These are phyloP conservation scores for Vultur gryphus DNA, from an alignment of 2,797 vertebrate species.

Conservation along the genomic window DNA sequence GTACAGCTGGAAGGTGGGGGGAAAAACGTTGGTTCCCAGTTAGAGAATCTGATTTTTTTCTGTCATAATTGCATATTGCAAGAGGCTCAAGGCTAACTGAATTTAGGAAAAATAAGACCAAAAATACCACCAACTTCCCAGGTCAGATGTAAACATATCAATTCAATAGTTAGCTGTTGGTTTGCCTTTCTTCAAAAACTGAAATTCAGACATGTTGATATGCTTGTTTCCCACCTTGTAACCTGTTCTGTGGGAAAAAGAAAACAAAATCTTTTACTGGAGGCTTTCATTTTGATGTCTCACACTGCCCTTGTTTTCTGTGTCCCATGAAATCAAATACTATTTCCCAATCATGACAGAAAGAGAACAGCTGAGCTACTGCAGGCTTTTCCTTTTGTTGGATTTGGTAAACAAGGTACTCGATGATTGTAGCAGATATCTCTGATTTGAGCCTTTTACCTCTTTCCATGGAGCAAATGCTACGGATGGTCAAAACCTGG, in stretches of 20 bases:
- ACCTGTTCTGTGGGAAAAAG: not conserved
- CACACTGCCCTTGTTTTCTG: constrained; percentile 8
- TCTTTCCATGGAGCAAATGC: constrained; percentile 11
- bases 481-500: constrained; percentile 18
- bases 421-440: constrained; percentile 23
- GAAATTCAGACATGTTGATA: not conserved
- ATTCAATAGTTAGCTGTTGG: not conserved
- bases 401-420: constrained; percentile 37
- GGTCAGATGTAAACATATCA: not conserved
- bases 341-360: constrained; percentile 49
- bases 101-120: not conserved
- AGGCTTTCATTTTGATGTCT: not conserved
- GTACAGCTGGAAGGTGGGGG: not conserved
- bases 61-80: not conserved
- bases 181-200: not conserved
- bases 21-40: not conserved
- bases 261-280: not conserved
- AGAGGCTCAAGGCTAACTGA: not conserved
- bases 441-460: constrained; percentile 41
- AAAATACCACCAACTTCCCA: not conserved
- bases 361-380: constrained; percentile 45
- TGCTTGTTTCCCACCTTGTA: not conserved
- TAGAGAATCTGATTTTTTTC: not conserved
- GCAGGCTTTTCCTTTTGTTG: constrained; percentile 6
- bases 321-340: constrained; percentile 21